Base-by-base conservation (phyloP, 2,888 invertebrate genomes). In the Chesias legatella region DNA sequence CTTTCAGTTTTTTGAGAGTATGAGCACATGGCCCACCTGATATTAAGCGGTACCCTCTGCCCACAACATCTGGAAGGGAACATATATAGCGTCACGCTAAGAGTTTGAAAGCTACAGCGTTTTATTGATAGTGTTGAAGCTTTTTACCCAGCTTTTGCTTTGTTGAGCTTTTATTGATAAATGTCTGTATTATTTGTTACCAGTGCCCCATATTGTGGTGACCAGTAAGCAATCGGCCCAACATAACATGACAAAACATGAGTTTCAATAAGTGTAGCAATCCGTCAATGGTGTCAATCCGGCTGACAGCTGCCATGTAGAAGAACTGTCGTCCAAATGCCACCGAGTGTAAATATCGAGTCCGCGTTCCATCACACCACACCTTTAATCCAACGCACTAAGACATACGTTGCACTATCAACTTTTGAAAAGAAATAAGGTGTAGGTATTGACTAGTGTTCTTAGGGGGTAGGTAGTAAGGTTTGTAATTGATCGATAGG, bases 291-390 rank as follows among this genome's bases (percentile, higher is more conserved):
- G 60, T 65, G 64, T 64, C 64, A 66, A 57, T 53, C 39, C 36
- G 54, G 45, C 13, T 43, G 63, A 65, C 61, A 63, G 58, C 58
- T 59, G 45, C 59, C 39, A 40, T 55, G 30, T 58, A 70, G 74
- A 63, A 74, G 67, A 65, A 72, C 67, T 73, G 46, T 67, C 68
- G 65, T 62, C 58, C 63, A 83, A 83, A 85, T 82, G 85, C 80
- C 84, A 82, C 67, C 63, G 69, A 59, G 53, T 58, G 63, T 62
- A 66, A 63, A 63, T 64, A 65, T 67, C 60, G 62, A 69, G 63
- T 77, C 73, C 74, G 77, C 79, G 73, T 75, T 78, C 75, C 72
- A 62, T 55, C 37, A 33, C 51, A 37, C 33, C 47, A 46, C 58
- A 54, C 56, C 50, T 61, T 59, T 73, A 64, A 27, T 23, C 7